Evolutionary conservation across 2,888 invertebrate genomes (phyloP), one percentile per base, ranked within the genome.

Genomic region (Diarsia brunnea): DNA sequence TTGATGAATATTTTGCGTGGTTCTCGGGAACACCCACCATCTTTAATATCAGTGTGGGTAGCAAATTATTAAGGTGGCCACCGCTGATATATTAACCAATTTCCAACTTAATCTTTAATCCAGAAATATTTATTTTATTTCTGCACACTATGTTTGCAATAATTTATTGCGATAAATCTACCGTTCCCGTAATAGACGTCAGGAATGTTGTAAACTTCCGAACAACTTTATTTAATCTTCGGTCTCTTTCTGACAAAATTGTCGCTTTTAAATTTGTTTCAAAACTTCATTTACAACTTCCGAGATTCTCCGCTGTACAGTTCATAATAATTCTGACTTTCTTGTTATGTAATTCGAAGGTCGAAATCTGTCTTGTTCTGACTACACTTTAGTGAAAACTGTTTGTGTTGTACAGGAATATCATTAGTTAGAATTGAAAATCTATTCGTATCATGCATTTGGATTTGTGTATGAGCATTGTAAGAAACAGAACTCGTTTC

Each of bases 181-280:
- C 69, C 70, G 63, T 78, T 85, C 79, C 60, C 70, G 75, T 88
- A 79, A 89, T 85, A 79, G 74, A 87, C 74, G 72, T 88, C 74
- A 84, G 82, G 83, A 89, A 88, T 86, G 86, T 79, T 84, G 51
- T 80, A 81, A 88, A 83, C 74, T 82, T 82, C 78, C 65, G 65
- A 81, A 81, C 47, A 85, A 83, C 75, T 87, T 83, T 84, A 81
- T 80, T 86, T 83, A 87, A 80, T 88, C 76, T 73, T 82, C 67
- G 79, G 82, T 82, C 80, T 89, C 83, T 77, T 80, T 83, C 81
- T 81, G 73, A 81, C 81, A 81, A 82, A 79, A 87, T 87, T 81
- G 77, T 83, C 88, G 87, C 87, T 82, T 88, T 82, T 78, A 85
- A 88, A 86, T 87, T 84, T 84, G 82, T 85, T 88, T 73, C 69